Conservation (phyloP, 2,888 invertebrate genomes). For the Colletes collaris region DNA sequence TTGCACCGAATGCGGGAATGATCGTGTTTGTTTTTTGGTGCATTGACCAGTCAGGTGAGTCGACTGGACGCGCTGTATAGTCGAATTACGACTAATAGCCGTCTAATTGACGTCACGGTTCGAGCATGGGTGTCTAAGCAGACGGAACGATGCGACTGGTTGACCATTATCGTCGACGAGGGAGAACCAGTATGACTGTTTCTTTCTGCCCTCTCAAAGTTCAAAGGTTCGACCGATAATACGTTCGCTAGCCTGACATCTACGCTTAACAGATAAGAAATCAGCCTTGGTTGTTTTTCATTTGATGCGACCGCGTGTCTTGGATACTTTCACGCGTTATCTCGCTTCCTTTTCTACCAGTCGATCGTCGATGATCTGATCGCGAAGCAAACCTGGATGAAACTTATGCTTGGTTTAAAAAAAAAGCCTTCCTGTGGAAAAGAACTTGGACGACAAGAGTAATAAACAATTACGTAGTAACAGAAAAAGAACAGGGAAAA, state of each 20-base stretch:
- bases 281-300: slow-evolving; percentile 52
- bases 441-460: too few relatives aligned
- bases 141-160: slow-evolving; percentile 45
- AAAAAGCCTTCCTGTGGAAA: too few relatives aligned
- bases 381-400: neutral
- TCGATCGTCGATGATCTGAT: neutral
- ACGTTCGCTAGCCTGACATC: slow-evolving; percentile 53
- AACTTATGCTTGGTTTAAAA: too few relatives aligned
- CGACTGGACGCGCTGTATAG: neutral
- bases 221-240: slow-evolving; percentile 71
- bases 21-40: neutral
- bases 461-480: too few relatives aligned
- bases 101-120: slow-evolving; percentile 60
- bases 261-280: slow-evolving; percentile 54
- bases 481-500: too few relatives aligned
- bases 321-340: slow-evolving; percentile 52
- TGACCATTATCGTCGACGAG: slow-evolving; percentile 42
- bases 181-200: slow-evolving; percentile 53
- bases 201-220: slow-evolving; percentile 61
- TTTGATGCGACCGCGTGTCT: slow-evolving; percentile 44
- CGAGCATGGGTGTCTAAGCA: slow-evolving; percentile 49
- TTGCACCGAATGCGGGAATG: too few relatives aligned
- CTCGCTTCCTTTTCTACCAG: slow-evolving; percentile 35
- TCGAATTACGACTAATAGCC: slow-evolving; percentile 43
- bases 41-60: slow-evolving; percentile 10